A percentile compares a stretch with the other conserved stretches of the same genome.
Conservation (phyloP, 2,888 invertebrate genomes). For the Andrena bucephala region DNA sequence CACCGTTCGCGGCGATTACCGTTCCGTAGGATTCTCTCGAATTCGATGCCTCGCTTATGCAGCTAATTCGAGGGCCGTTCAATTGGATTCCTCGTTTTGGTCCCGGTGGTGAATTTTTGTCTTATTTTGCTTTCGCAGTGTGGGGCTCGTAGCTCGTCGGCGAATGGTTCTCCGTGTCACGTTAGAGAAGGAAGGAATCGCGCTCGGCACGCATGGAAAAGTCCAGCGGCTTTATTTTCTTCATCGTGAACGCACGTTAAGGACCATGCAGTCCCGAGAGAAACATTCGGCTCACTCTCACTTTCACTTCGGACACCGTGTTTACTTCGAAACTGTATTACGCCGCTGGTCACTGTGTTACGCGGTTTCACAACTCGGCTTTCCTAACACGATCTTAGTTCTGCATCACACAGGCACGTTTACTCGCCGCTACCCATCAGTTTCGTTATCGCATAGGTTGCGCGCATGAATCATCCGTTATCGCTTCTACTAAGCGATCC, state of each 20-base stretch:
- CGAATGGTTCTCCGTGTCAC: neutral
- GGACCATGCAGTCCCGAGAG: neutral
- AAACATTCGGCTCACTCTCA: slow-evolving; percentile 43
- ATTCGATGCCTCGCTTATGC: neutral
- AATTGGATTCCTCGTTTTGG: too few relatives aligned
- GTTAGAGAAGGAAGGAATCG: neutral
- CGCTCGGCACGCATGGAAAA: too few relatives aligned
- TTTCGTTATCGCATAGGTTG: slow-evolving; percentile 44
- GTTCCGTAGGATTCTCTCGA: neutral
- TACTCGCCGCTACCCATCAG: slow-evolving; percentile 22
- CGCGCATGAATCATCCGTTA: slow-evolving; percentile 54
- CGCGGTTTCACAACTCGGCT: slow-evolving; percentile 34
- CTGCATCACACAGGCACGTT: slow-evolving; percentile 33
- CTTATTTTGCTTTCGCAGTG: too few relatives aligned
- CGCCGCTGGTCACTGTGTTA: slow-evolving; percentile 46
- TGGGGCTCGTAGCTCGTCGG: neutral
- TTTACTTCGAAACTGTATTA: slow-evolving; percentile 35
- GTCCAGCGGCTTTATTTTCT: slow-evolving; percentile 9
- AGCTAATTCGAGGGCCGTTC: too few relatives aligned
- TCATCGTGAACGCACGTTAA: neutral
- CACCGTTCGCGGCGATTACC: too few relatives aligned
- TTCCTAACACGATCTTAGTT: slow-evolving; percentile 32
- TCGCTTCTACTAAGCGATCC: slow-evolving; percentile 35
- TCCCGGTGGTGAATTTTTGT: too few relatives aligned
- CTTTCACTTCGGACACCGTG: slow-evolving; percentile 53